These are phyloP conservation scores for Champsocephalus esox DNA, from an alignment of 2,797 vertebrate genomes.

Conservation along the genomic window DNA sequence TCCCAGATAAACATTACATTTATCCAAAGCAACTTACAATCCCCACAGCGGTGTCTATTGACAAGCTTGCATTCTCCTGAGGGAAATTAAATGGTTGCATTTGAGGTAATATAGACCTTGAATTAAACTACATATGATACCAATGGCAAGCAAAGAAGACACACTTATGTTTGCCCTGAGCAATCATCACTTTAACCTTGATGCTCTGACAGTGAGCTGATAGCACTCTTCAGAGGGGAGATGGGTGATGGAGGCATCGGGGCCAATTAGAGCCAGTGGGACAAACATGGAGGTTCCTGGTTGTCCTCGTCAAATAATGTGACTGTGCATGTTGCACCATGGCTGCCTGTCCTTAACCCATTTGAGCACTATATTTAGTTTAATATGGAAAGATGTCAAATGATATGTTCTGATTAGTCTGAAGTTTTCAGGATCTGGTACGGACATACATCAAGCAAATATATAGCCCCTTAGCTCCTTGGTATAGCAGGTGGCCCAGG, in stretches of 20 bases:
- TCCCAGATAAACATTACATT: neutral
- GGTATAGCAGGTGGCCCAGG: too few species aligned
- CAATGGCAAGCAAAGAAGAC: neutral
- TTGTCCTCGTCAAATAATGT: slow-evolving; percentile 11
- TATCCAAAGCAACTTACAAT: too few species aligned
- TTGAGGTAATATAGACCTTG: neutral
- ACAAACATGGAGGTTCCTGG: slow-evolving; percentile 28
- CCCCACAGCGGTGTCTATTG: too few species aligned
- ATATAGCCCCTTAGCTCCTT: too few species aligned
- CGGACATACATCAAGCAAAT: too few species aligned
- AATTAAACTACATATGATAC: neutral
- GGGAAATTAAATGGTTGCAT: neutral
- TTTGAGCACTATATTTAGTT: too few species aligned
- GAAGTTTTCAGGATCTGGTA: too few species aligned
- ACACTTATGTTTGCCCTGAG: neutral
- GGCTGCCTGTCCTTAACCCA: neutral
- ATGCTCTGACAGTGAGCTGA: slow-evolving; percentile 32
- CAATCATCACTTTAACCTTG: slow-evolving; percentile 29
- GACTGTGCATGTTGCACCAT: slow-evolving; percentile 26
- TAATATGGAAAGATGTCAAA: too few species aligned
- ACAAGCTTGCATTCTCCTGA: neutral
- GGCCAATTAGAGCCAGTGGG: slow-evolving; percentile 59
- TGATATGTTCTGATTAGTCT: neutral
- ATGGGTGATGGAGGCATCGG: slow-evolving; percentile 28
- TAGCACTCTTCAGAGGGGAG: slow-evolving; percentile 38